Evolutionary conservation across 2,888 invertebrate species (phyloP).

Genomic region (Anorthoa munda): DNA sequence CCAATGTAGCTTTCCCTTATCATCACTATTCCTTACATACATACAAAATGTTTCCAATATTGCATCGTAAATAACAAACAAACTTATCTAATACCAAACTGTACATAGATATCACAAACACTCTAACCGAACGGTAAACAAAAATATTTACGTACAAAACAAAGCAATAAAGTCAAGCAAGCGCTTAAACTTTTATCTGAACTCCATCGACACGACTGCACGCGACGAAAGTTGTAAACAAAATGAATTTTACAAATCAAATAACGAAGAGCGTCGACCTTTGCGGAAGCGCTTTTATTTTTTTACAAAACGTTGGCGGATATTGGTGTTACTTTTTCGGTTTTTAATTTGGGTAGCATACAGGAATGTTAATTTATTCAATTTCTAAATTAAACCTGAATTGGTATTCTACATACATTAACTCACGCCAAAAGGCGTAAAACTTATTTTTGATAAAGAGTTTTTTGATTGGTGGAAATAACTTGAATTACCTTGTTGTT

Average conservation of each 20-base stretch:
- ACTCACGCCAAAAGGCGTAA: too few relatives aligned
- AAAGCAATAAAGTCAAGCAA: conserved; percentile 15
- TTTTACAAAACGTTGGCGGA: conserved; percentile 13
- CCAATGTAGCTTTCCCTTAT: background rate
- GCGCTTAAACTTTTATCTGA: conserved; percentile 39
- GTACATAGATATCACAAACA: background rate
- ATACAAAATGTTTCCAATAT: conserved; percentile 2
- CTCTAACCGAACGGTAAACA: conserved; percentile 10
- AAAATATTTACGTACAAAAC: conserved; percentile 27
- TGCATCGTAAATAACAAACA: background rate
- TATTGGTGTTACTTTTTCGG: conserved; percentile 2
- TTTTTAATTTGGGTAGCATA: background rate
- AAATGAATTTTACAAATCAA: conserved; percentile 47
- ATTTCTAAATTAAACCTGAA: background rate
- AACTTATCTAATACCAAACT: conserved; percentile 5
- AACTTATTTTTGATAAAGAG: too few relatives aligned
- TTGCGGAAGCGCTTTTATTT: conserved; percentile 8
- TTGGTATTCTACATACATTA: background rate
- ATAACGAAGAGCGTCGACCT: conserved; percentile 57
- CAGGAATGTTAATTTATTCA: conserved; percentile 2
- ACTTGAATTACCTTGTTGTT: too few relatives aligned
- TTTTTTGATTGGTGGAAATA: too few relatives aligned
- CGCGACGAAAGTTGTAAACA: conserved; percentile 39
- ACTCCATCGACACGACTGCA: conserved; percentile 46
- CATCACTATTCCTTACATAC: background rate